Conservation (phyloP, 1,140 invertebrate species). For the Episyrphus balteatus region DNA sequence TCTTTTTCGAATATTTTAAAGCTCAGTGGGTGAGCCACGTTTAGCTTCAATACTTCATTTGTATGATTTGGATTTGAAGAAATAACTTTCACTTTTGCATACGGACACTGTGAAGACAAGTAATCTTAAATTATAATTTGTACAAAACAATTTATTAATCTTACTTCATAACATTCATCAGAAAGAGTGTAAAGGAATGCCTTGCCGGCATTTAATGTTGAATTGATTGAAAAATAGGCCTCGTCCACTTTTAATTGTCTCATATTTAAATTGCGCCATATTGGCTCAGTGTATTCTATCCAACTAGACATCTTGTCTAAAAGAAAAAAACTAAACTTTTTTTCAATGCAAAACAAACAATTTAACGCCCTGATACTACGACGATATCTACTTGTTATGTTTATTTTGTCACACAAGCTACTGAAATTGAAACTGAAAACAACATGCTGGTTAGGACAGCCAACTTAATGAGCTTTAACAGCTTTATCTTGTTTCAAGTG, state of each 20-base stretch:
- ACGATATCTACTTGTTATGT: too few species aligned
- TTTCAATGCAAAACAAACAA: too few species aligned
- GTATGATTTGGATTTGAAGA: constrained; percentile 7
- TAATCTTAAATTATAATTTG: background rate
- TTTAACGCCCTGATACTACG: too few species aligned
- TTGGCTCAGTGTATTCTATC: constrained; percentile 28
- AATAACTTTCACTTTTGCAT: constrained; percentile 31
- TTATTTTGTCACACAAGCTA: too few species aligned
- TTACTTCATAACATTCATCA: constrained; percentile 28
- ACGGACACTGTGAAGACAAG: constrained; percentile 37
- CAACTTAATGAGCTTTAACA: too few species aligned
- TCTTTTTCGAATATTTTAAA: constrained; percentile 35
- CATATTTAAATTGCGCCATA: constrained; percentile 28
- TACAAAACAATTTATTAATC: background rate
- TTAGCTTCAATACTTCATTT: constrained; percentile 29
- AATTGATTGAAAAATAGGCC: constrained; percentile 19
- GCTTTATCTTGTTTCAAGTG: too few species aligned
- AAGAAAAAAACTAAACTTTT: too few species aligned
- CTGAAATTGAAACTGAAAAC: too few species aligned
- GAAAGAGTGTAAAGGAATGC: constrained; percentile 25
- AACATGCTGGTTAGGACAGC: too few species aligned
- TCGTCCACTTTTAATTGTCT: constrained; percentile 23
- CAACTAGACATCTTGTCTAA: constrained; percentile 18
- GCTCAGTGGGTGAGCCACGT: constrained; percentile 26
- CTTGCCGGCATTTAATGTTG: constrained; percentile 4